Base-by-base conservation (phyloP, 2,797 vertebrate genomes). In the Morus bassanus region DNA sequence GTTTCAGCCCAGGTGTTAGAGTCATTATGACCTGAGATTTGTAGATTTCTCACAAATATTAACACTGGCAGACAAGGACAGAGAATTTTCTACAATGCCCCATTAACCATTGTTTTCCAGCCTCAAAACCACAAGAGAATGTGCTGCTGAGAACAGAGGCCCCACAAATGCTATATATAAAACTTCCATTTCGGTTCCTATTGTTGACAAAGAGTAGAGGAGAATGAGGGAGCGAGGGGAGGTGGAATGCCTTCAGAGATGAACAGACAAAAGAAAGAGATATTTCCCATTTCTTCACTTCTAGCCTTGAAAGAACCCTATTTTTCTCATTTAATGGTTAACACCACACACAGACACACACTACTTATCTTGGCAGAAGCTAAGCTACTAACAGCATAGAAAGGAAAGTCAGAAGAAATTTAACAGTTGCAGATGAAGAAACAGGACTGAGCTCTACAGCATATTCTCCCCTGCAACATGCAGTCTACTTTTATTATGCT, bases 1-100 rank as follows among this genome's bases (percentile, higher is more conserved):
- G 10, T 50, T 60, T 73, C 51, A 72, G 63, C 41, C 33, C n/a
- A 17, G 18, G 27, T 13, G 2, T 78, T 59, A 61, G 19, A 75
- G 28, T 46, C 64, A 25, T 82, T 45, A 59, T 7, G 18, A 72
- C 8, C 14, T 5, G 1, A 90, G 88, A 85, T 35, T 21, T 75
- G 48, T 18, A 35, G 37, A 35, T 83, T 92, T 96, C 91, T 96
- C 72, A 81, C n/a, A 68, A 68, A 73, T 87, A 94, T 68, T 87
- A 91, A 93, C 54, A 83, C 50, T 57, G 85, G 43, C 86, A 89
- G 51, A 24, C 35, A 43, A 51, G 39, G 27, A 60, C 13, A 85
- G 77, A 28, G 65, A 33, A 33, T 53, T 41, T 67, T 45, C 25
- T 31, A 54, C 50, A 77, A 8, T 50, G 25, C 6, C 31, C 67